Evolutionary conservation across 2,888 invertebrate species (phyloP), one percentile per base, ranked within the genome.

Genomic region (Drosophila pegasa): DNA sequence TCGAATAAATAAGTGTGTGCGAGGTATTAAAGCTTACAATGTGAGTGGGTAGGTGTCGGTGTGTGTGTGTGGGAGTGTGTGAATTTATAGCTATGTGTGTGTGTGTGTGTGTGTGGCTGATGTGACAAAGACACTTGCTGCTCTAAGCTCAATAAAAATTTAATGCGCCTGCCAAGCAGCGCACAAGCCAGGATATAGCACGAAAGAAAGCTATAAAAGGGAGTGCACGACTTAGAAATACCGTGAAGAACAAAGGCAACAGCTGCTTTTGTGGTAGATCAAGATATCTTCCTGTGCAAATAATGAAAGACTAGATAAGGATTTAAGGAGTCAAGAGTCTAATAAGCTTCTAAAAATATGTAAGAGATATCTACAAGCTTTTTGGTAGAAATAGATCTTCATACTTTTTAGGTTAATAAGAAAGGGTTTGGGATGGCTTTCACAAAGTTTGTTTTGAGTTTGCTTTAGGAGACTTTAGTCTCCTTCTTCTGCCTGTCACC

Each of bases 71-170:
- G 50, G 47, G 14, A 1, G 20, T 33, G 20, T 33, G 48, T 69
- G 66, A 16, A 3, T 16, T 12, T 29, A 18, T 68, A 65, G 6
- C 5, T 29, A 7, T 29, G 8, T 33, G 5, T 57, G 40, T 41
- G 40, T 51, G 25, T 60, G 16, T 51, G 43, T 51, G 55, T 58
- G 20, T 35, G 37, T 43, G 27, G 31, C 48, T 54, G 22, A 25
- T 74, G 47, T 64, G 69, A 51, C 69, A 67, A 71, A 55, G 62
- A 65, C 63, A 71, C 59, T 71, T 69, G 64, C 56, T 40, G 51
- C 62, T 52, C 47, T 61, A 37, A 69, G 66, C 75, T 73, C 71
- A 83, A 88, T 84, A 78, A 87, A 87, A 86, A 76, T 87, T 69
- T 83, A 83, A 84, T 84, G 84, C 58, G 40, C 60, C 55, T 64